Conservation (phyloP, 2,888 invertebrate species). For the Seira musarum region DNA sequence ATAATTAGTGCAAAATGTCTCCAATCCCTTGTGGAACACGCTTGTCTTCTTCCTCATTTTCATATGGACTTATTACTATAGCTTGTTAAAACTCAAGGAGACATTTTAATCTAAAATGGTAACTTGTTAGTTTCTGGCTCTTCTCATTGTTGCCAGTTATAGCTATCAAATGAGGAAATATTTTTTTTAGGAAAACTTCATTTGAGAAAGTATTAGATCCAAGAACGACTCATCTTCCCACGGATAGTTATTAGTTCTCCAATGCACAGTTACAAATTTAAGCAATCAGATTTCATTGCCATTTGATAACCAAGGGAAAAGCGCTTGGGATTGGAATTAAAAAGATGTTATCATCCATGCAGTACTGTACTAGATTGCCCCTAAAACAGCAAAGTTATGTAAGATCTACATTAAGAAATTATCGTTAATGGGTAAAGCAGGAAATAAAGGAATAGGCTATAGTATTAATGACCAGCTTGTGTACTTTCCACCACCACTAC, state of each 20-base stretch:
- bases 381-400: background rate
- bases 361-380: background rate
- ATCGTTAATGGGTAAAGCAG: background rate
- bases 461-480: background rate
- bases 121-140: conserved; percentile 37
- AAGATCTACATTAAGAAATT: background rate
- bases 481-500: background rate
- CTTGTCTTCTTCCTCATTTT: background rate
- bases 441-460: background rate
- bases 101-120: conserved; percentile 44
- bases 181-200: background rate
- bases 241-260: background rate
- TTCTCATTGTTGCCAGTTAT: background rate
- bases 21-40: conserved; percentile 24
- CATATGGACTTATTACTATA: background rate
- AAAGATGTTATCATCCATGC: background rate
- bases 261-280: background rate
- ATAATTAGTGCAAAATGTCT: conserved; percentile 56
- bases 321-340: background rate
- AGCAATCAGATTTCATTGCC: background rate
- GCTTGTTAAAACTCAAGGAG: conserved; percentile 4
- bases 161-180: background rate
- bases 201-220: background rate
- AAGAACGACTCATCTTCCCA: background rate
- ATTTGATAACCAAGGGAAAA: background rate